These are phyloP conservation scores for Fundulus diaphanus DNA, from an alignment of 2,797 vertebrate genomes.

Conservation along the genomic window DNA sequence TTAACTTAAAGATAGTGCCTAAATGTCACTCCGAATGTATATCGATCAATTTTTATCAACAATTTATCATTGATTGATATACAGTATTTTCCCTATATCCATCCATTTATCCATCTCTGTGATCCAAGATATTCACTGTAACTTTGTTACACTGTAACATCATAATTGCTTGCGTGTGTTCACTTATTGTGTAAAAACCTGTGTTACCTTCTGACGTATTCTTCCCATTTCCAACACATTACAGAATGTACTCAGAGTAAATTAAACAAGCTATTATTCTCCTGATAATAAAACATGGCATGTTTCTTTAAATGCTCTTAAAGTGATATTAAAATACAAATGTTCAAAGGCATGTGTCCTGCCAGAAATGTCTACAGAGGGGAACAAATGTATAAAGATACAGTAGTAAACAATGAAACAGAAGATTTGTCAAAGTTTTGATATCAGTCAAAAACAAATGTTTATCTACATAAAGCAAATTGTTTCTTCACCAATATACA, in stretches of 20 bases:
- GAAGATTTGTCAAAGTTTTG: too few species aligned
- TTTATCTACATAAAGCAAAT: background rate
- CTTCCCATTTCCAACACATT: background rate
- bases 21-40: too few species aligned
- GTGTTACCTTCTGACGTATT: background rate
- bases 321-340: background rate
- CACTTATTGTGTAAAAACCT: background rate
- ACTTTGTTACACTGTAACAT: background rate
- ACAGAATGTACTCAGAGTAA: background rate
- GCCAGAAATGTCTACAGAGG: background rate
- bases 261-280: background rate
- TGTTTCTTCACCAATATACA: too few species aligned
- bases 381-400: background rate
- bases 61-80: background rate
- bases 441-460: background rate
- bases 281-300: background rate
- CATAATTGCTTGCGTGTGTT: background rate
- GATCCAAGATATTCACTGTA: background rate
- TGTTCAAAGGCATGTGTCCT: background rate
- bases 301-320: background rate
- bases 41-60: background rate
- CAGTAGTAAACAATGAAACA: background rate
- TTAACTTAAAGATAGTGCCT: too few species aligned
- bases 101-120: slow-evolving; percentile 1
- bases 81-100: background rate